Evolutionary conservation across 2,113 vertebrate species (phyloP), one percentile per base, ranked within the genome.

Genomic region (Chlorodrepanis virens): DNA sequence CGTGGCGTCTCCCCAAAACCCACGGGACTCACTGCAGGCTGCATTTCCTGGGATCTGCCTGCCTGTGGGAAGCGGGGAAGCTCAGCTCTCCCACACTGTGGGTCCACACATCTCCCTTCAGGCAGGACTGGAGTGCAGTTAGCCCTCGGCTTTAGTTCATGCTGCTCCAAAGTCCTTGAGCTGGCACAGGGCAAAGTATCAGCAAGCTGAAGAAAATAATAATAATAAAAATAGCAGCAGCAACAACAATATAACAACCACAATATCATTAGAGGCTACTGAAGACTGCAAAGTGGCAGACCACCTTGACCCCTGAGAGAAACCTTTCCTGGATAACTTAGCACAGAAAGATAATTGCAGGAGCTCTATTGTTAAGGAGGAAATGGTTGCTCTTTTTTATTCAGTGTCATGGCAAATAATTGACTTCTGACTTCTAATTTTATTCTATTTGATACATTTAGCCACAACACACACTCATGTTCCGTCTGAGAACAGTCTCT

Each of bases 1-100:
- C 0, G 0, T 14, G 19, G 24, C 52, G 53, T 37, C 2, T 0
- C 45, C 31, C 2, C 40, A 29, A 39, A 77, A 39, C 3, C 37
- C n/a, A 11, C 0, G 16, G 44, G 37, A 16, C 16, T 60, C 5
- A 1, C 18, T 2, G 4, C 16, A 22, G 21, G 21, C 50, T 81
- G 45, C 35, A 13, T 2, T 5, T 6, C 3, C 50, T 67, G 56
- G 31, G 19, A 11, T 25, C 27, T 78, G 50, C 29, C 54, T 40
- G 4, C 21, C 49, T 25, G 7, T 21, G 65, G 42, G 50, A 57
- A 13, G 2, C 2, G 14, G 14, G 42, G n/a, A 29, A 16, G 14
- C 45, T 49, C 54, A 75, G 37, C 5, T 5, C 7, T 49, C 39
- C 39, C 6, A 0, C 5, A 1, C 20, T 1, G 0, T 21, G 45